phyloP scores from a whole-genome alignment of 1,140 invertebrate species.

The Pseudoatta argentina region DNA sequence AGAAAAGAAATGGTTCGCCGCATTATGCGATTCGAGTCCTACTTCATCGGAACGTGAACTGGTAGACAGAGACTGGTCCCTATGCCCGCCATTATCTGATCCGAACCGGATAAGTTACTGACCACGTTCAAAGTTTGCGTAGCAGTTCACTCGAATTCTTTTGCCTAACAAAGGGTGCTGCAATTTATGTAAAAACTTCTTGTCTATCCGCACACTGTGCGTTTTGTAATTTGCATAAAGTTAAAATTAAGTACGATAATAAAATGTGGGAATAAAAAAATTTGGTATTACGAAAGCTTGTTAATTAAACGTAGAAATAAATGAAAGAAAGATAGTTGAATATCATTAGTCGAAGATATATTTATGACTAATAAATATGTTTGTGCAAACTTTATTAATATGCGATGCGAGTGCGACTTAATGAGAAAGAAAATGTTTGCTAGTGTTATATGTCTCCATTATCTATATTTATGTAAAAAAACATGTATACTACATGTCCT shows the following conservation, averaged over 20 bases:
- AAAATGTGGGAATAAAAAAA: not conserved
- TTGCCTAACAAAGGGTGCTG: not conserved
- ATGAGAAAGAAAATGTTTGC: not conserved
- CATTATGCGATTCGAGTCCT: slow-evolving; percentile 67
- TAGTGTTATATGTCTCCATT: slow-evolving; percentile 11
- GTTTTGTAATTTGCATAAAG: not conserved
- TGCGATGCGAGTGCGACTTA: not conserved
- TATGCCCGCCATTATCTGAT: slow-evolving; percentile 76
- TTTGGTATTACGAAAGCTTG: not conserved
- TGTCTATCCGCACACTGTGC: too few species aligned
- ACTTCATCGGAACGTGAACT: slow-evolving; percentile 70
- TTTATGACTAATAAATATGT: slow-evolving; percentile 29
- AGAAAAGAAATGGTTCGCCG: slow-evolving; percentile 4
- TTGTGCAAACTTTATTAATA: not conserved
- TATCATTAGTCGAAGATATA: slow-evolving; percentile 11
- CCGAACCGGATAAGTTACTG: slow-evolving; percentile 56
- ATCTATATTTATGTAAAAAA: not conserved
- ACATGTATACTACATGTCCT: not conserved
- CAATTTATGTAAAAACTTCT: slow-evolving; percentile 4
- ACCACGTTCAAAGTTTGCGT: slow-evolving; percentile 51
- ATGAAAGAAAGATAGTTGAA: not conserved
- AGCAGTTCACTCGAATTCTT: slow-evolving; percentile 41
- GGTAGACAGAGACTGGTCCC: slow-evolving; percentile 62
- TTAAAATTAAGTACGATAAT: not conserved
- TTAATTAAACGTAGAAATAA: not conserved